Evolutionary conservation across 2,113 vertebrate genomes (phyloP).

Genomic region (Cavia porcellus): DNA sequence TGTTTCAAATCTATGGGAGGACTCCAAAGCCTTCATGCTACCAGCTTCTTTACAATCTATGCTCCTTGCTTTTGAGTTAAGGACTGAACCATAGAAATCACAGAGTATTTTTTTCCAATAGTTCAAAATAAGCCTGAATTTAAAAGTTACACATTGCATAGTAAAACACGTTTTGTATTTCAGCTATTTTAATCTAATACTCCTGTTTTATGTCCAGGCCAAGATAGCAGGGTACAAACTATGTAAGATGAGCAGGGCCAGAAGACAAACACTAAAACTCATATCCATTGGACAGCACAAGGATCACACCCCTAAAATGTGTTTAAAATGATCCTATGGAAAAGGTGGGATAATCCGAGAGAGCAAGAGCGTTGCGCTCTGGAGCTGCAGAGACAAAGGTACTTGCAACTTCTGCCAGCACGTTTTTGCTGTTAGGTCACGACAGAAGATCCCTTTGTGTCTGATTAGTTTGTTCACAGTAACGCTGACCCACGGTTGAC

Average conservation of each 20-base stretch:
- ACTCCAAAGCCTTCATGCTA: neutral
- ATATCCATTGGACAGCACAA: neutral
- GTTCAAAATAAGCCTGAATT: constrained; percentile 2
- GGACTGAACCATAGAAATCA: neutral
- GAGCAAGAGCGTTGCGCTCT: neutral
- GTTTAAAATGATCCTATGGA: neutral
- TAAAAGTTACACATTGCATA: neutral
- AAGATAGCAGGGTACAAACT: neutral
- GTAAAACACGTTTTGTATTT: neutral
- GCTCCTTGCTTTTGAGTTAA: neutral
- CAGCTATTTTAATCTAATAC: neutral
- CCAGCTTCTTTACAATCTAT: neutral
- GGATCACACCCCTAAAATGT: neutral
- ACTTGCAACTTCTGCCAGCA: neutral
- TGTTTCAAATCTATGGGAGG: neutral
- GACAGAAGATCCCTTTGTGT: neutral
- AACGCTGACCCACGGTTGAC: neutral
- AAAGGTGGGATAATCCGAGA: neutral
- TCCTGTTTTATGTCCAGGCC: neutral
- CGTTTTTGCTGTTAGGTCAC: neutral
- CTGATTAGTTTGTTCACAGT: neutral
- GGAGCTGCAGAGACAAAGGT: neutral
- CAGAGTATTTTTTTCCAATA: neutral
- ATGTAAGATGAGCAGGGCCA: neutral
- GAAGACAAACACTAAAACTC: neutral